These are phyloP conservation scores for Drosophila ironensis DNA, from an alignment of 1,140 invertebrate species.

Conservation along the genomic window DNA sequence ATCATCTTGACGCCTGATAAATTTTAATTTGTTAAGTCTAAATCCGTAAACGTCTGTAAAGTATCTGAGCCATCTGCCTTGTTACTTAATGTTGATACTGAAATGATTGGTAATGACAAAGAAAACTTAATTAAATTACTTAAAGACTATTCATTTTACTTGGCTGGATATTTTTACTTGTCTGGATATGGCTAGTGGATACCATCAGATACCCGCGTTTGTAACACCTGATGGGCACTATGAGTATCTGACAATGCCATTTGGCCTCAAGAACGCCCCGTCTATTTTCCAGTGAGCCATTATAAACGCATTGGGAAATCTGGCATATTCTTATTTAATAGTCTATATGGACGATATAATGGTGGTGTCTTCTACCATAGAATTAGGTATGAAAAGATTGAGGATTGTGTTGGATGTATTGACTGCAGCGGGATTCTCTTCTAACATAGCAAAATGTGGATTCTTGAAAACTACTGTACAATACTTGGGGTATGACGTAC, in stretches of 20 bases:
- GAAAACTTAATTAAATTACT: conserved; percentile 31
- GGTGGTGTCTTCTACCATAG: background rate
- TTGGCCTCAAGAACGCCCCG: too few relatives aligned
- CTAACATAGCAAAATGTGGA: conserved; percentile 1
- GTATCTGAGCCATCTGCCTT: background rate
- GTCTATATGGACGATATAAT: background rate
- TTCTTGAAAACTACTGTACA: background rate
- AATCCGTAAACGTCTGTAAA: background rate
- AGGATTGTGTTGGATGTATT: background rate
- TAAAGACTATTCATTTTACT: conserved; percentile 15
- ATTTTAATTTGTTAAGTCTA: conserved; percentile 6
- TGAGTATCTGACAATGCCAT: too few relatives aligned
- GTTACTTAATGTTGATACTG: conserved; percentile 18
- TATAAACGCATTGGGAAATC: background rate
- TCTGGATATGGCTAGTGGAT: background rate
- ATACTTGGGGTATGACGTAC: background rate
- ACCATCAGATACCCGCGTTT: background rate
- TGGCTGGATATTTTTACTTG: conserved; percentile 6
- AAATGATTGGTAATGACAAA: too few relatives aligned
- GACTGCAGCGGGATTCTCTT: background rate
- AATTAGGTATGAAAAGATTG: background rate
- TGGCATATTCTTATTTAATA: background rate
- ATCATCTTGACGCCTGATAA: conserved; percentile 9
- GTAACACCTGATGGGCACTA: background rate
- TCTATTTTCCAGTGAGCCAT: background rate